Percentiles rank a stretch among this genome's conserved stretches.
phyloP scores from a whole-genome alignment of 1,140 invertebrate genomes.

The Drosophila setifemur region DNA sequence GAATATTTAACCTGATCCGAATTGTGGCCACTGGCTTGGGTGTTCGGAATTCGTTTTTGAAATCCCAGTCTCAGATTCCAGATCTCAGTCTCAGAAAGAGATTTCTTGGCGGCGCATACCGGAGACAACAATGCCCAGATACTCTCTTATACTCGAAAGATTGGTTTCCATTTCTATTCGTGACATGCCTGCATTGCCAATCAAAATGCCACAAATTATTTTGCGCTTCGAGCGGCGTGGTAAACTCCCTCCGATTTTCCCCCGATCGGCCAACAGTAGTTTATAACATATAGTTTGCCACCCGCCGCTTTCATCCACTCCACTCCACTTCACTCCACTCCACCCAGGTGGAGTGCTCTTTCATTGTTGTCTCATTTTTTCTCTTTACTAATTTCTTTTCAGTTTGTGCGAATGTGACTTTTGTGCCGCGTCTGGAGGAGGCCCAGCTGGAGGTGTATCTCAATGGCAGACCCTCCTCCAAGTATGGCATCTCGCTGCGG shows the following conservation, averaged over 20 bases:
- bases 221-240: constrained; percentile 35
- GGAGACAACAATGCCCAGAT: constrained; percentile 36
- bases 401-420: constrained; percentile 76
- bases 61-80: background rate
- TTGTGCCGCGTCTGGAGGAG: constrained; percentile 64
- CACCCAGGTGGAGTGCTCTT: background rate
- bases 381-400: constrained; percentile 5
- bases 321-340: too few species aligned
- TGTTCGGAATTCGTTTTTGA: background rate
- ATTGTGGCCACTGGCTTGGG: constrained; percentile 8
- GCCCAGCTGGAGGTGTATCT: constrained; percentile 66
- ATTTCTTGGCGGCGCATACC: constrained; percentile 21
- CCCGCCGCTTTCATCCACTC: constrained; percentile 49
- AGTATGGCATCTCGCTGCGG: constrained; percentile 63
- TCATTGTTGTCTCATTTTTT: background rate
- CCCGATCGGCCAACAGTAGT: constrained; percentile 4
- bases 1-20: constrained; percentile 1
- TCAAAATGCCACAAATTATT: constrained; percentile 77
- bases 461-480: constrained; percentile 62
- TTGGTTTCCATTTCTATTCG: constrained; percentile 29
- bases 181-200: constrained; percentile 70
- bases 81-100: background rate
- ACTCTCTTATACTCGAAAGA: constrained; percentile 13
- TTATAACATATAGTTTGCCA: constrained; percentile 19
- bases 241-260: too few species aligned